Percentiles rank a stretch among this genome's conserved stretches.
Conservation (phyloP, 2,113 vertebrate genomes). For the Nyctereutes procyonoides region DNA sequence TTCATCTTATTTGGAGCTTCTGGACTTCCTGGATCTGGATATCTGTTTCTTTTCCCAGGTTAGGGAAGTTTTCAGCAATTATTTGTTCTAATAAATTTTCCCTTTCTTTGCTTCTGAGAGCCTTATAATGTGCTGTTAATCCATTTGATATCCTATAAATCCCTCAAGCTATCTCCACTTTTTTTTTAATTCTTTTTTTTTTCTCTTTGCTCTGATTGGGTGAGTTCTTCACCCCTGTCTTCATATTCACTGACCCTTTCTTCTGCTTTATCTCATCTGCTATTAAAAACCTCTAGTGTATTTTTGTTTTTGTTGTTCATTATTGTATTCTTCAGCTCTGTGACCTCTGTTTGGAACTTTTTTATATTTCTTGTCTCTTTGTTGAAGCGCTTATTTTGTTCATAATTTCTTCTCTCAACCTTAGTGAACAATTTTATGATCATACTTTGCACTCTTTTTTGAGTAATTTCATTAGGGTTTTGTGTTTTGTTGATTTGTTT, state of each 20-base stretch:
- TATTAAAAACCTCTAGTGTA: neutral
- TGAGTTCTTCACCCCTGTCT: neutral
- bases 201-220: neutral
- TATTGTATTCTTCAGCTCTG: neutral
- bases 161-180: neutral
- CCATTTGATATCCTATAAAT: neutral
- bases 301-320: neutral
- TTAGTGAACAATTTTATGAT: neutral
- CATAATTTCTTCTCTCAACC: neutral
- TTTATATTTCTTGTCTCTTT: neutral
- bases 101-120: neutral
- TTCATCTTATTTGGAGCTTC: neutral
- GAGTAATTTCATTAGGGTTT: neutral
- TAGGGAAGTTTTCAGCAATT: neutral
- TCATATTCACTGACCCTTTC: neutral
- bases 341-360: neutral
- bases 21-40: neutral
- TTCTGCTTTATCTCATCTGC: neutral
- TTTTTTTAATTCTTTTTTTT: neutral
- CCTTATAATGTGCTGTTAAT: neutral
- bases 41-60: neutral
- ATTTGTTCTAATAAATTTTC: neutral
- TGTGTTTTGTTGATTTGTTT: neutral
- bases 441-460: neutral
- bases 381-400: neutral